Base-by-base conservation (phyloP, 2,797 vertebrate genomes). In the Sandelia bainsii region DNA sequence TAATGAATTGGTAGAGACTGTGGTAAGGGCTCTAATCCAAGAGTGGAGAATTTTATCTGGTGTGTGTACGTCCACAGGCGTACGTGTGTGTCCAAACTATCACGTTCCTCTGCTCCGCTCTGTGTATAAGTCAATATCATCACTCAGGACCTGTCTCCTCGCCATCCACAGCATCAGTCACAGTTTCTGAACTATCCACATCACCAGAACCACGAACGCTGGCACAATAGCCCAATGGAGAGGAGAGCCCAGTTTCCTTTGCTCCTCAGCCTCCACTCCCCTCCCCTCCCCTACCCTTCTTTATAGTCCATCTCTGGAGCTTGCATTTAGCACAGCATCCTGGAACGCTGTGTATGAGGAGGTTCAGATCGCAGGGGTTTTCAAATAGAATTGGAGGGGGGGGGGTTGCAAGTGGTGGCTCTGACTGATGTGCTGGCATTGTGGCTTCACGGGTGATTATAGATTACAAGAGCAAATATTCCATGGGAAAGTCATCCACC, bases 401-500 rank as follows among this genome's bases (percentile, higher is more conserved):
- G 59, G 75, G 69, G 64, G 23, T 16, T 20, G 56, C 40, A 52
- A 61, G 63, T 65, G 34, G 71, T 16, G 69, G 72, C 76, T 82
- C 83, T 92, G 85, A 91, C 89, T 90, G 92, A 92, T 92, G 90
- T 84, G 82, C 73, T 73, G 81, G 82, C 86, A 89, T 90, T 93
- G 88, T 89, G 79, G 83, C 64, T 71, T 76, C 63, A 23, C 61
- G 81, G 82, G 74, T 84, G 85, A 90, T 91, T 93, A 87, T 78
- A 88, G 88, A 92, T 91, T 83, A 88, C 71, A 79, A 76, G 75
- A 79, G 82, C 83, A 80, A 89, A 84, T 80, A 77, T 78, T 87
- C 72, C 87, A 88, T 91, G 93, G 90, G 91, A 93, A 93, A 91
- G 89, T 84, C 88, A 83, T 77, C 90, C 86, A 83, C 87, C 84